Percentiles rank a stretch among this genome's conserved stretches.
Conservation (phyloP, 2,888 invertebrate genomes). For the Petrolisthes manimaculis region DNA sequence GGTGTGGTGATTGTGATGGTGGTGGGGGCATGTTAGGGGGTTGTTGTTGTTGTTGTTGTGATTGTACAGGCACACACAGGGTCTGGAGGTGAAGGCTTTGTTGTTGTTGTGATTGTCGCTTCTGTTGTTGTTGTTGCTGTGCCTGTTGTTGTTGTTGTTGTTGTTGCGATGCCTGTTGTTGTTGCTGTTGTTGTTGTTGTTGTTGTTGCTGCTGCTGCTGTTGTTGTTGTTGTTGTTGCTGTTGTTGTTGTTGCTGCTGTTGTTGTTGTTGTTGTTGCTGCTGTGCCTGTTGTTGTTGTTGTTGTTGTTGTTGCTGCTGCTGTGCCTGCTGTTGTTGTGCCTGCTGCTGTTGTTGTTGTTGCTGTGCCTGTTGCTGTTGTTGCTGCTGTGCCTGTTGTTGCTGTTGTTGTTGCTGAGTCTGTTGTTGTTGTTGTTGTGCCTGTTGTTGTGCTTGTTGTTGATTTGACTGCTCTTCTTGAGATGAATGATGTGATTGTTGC, state of each 20-base stretch:
- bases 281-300: slow-evolving; percentile 5
- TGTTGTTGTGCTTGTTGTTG: slow-evolving; percentile 30
- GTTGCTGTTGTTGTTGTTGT: slow-evolving; percentile 19
- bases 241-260: slow-evolving; percentile 36
- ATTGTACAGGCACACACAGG: background rate
- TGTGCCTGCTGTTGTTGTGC: slow-evolving; percentile 5
- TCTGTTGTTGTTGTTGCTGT: slow-evolving; percentile 35
- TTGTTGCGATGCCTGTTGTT: slow-evolving; percentile 39
- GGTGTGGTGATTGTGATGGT: background rate
- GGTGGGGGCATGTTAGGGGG: slow-evolving; percentile 24
- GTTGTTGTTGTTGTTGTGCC: slow-evolving; percentile 31
- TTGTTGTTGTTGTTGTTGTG: slow-evolving; percentile 12
- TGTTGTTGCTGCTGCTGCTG: slow-evolving; percentile 31
- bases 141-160: slow-evolving; percentile 38
- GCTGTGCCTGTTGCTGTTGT: slow-evolving; percentile 17
- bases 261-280: slow-evolving; percentile 29
- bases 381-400: slow-evolving; percentile 24
- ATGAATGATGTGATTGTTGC: background rate
- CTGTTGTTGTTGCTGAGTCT: slow-evolving; percentile 25
- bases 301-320: slow-evolving; percentile 1
- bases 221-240: slow-evolving; percentile 33
- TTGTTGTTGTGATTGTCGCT: slow-evolving; percentile 30
- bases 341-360: background rate
- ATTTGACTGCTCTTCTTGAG: slow-evolving; percentile 20
- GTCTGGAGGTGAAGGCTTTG: slow-evolving; percentile 12